Evolutionary conservation across 2,888 invertebrate genomes (phyloP).

Genomic region (Notodonta ziczac): DNA sequence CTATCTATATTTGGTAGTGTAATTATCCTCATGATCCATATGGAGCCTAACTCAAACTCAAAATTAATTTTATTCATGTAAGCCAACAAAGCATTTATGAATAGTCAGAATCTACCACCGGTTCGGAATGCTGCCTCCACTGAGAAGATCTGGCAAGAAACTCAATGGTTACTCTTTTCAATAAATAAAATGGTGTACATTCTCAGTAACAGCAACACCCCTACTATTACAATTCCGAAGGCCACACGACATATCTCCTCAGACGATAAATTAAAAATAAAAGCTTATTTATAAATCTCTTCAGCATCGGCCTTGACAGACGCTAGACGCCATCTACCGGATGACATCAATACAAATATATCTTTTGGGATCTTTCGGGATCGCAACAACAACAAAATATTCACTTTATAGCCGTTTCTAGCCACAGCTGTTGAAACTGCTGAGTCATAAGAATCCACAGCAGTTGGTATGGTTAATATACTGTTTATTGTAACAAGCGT

Average conservation of each 20-base stretch:
- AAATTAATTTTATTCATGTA: too few species aligned
- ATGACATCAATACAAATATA: conserved; percentile 21
- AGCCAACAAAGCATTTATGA: too few species aligned
- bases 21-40: too few species aligned
- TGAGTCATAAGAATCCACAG: neutral
- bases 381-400: conserved; percentile 5
- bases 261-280: conserved; percentile 23
- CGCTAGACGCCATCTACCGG: conserved; percentile 31
- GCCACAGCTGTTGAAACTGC: neutral
- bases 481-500: neutral
- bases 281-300: conserved; percentile 25
- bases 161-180: too few species aligned
- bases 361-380: conserved; percentile 10
- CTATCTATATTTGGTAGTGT: too few species aligned
- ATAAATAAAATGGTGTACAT: too few species aligned
- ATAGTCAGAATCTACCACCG: too few species aligned
- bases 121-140: too few species aligned
- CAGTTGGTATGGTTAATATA: neutral
- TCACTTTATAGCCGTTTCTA: neutral
- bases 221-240: neutral
- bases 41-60: too few species aligned
- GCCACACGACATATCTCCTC: neutral
- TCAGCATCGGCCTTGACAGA: conserved; percentile 39
- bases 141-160: too few species aligned
- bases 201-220: too few species aligned